Evolutionary conservation across 2,797 vertebrate species (phyloP), one percentile per base, ranked within the genome.

Genomic region (Synanceia verrucosa): DNA sequence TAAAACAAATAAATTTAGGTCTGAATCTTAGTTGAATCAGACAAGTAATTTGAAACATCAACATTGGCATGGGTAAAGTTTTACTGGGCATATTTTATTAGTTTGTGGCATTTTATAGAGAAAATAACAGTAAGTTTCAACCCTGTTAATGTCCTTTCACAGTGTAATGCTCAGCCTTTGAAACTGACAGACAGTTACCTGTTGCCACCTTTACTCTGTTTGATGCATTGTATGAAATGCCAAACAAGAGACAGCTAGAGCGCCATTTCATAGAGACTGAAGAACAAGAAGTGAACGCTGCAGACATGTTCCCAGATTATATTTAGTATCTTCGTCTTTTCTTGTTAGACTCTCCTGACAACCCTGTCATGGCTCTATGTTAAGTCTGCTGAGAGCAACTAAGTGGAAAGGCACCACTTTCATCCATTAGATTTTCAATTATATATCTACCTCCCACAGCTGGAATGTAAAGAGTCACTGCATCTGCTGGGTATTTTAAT

Each of bases 351-450:
- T 74, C 57, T 58, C 46, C 44, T 64, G 70, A 79, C 78, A 70
- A 57, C 51, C 28, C 34, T 14, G 58, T 60, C 65, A 51, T 13
- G 56, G 70, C 62, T 73, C 66, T 26, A 26, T 43, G 64, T 69
- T 55, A 72, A 71, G 60, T 59, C 75, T 73, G 69, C 75, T 34
- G 47, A 73, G 56, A 72, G 50, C 57, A 67, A 16, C 60, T 60
- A 64, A 79, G 71, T 47, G 56, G 26, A 73, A 75, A 84, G 70
- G 47, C 52, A 19, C 44, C 55, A 73, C 69, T 81, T 73, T 70
- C 57, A 72, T 66, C 69, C 77, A 86, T 86, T 89, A 79, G 77
- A 81, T 78, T 86, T 86, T 88, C 57, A 88, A 85, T 87, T 67
- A 78, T 73, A 60, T 29, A 78, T 80, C 71, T 36, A 29, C 29